phyloP scores from a whole-genome alignment of 2,113 vertebrate species.

The Megaptera novaeangliae region DNA sequence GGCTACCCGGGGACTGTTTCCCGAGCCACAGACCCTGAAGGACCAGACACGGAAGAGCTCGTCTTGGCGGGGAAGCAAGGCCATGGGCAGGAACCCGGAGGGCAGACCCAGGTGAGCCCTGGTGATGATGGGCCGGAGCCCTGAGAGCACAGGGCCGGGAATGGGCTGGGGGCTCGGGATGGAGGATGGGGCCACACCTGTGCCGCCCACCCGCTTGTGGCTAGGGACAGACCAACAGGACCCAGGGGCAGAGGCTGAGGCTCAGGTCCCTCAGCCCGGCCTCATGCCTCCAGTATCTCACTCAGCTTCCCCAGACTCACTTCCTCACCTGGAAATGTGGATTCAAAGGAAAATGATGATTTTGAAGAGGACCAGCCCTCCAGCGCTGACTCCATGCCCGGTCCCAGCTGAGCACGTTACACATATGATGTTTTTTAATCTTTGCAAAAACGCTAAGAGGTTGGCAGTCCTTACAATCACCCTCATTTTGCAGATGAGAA shows the following conservation, averaged over 20 bases:
- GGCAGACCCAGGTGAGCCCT: neutral
- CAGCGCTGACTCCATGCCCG: rapidly evolving
- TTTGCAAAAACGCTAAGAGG: rapidly evolving
- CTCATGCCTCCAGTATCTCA: rapidly evolving
- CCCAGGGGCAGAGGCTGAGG: neutral
- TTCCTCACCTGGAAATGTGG: rapidly evolving
- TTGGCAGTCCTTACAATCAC: rapidly evolving
- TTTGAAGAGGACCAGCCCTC: rapidly evolving
- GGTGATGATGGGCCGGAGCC: rapidly evolving
- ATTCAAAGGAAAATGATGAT: rapidly evolving
- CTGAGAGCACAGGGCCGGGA: neutral
- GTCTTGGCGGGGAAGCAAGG: neutral
- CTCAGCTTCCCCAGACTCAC: neutral
- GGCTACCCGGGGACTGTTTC: neutral
- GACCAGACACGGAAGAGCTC: rapidly evolving
- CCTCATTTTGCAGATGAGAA: neutral
- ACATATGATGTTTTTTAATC: rapidly evolving
- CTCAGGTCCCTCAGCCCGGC: rapidly evolving
- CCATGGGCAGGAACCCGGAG: too few species aligned
- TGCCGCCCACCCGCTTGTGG: rapidly evolving
- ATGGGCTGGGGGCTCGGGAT: rapidly evolving
- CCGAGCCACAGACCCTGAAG: rapidly evolving
- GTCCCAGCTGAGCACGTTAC: rapidly evolving
- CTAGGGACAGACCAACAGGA: rapidly evolving
- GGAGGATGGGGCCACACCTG: rapidly evolving